Percentiles rank a stretch among this genome's conserved stretches.
phyloP scores from a whole-genome alignment of 2,113 vertebrate genomes.

The Aegithalos caudatus region DNA sequence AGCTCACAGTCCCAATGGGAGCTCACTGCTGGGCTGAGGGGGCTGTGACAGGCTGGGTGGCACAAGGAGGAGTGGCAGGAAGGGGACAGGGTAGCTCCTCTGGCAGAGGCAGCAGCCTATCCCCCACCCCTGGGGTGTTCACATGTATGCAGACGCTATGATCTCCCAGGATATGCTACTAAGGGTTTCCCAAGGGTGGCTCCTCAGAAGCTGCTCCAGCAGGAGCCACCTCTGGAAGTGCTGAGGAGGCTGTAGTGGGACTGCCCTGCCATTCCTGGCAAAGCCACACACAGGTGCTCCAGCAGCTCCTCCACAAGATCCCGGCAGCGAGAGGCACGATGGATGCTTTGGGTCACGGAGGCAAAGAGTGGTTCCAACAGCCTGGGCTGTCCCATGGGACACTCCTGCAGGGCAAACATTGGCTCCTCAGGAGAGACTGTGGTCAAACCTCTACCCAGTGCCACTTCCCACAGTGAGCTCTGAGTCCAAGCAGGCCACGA shows the following conservation, averaged over 20 bases:
- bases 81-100: neutral
- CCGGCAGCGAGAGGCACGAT: rapidly evolving
- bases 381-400: neutral
- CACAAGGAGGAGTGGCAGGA: rapidly evolving
- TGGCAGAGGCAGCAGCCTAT: neutral
- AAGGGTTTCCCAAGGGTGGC: neutral
- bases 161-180: rapidly evolving
- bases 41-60: neutral
- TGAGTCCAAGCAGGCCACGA: rapidly evolving
- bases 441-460: neutral
- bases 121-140: neutral
- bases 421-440: neutral
- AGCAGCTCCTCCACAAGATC: neutral
- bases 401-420: neutral
- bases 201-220: neutral
- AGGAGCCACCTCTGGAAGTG: neutral
- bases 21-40: neutral
- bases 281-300: rapidly evolving
- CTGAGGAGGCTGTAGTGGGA: rapidly evolving
- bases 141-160: neutral
- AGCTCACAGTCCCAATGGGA: neutral
- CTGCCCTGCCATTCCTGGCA: neutral
- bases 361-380: neutral
- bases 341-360: neutral
- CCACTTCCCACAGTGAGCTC: neutral